Evolutionary conservation across 2,888 invertebrate genomes (phyloP), one percentile per base, ranked within the genome.

Genomic region (Eupithecia inturbata): DNA sequence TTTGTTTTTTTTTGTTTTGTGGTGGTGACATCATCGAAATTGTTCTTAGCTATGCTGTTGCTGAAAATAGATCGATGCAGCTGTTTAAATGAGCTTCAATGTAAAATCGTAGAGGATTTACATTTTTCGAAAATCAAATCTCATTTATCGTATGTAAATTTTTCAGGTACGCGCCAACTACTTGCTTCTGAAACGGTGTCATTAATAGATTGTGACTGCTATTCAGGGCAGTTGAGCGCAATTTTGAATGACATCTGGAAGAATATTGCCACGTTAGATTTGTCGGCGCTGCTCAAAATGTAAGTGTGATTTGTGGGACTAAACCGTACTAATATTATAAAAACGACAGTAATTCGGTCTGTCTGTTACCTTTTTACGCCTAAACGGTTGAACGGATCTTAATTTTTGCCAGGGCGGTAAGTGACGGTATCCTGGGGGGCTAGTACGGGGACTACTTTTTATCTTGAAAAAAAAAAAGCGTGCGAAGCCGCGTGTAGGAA

Each of bases 181-280:
- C 77, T 91, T 60, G 89, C 91, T 1, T 92, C 91, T 75, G 89
- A 95, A 80, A 88, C 89, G 0, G 91, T 95, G 2, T 91, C 95
- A 3, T 88, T 96, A 67, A 95, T 57, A 95, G 57, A 92, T 95
- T 66, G 95, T 95, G 76, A 87, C 19, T 88, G 93, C 31, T 92
- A 95, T 79, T 92, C 94, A 1, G 82, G 87, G 26, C 95, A 96
- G 77, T 85, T 96, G 53, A 88, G 86, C 49, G 88, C 87, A 6
- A 81, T 96, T 22, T 93, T 95, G 77, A 92, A 95, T 76, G 88
- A 95, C 16, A 80, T 96, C 9, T 96, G 96, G 96, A 95, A 94
- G 73, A 96, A 96, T 83, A 92, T 95, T 67, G 92, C 92, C 0
- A 91, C 95, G 0, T 81, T 96, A 33, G 94, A 95, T 67, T 88